Evolutionary conservation across 2,888 invertebrate genomes (phyloP), one percentile per base, ranked within the genome.

Genomic region (Halictus quadricinctus): DNA sequence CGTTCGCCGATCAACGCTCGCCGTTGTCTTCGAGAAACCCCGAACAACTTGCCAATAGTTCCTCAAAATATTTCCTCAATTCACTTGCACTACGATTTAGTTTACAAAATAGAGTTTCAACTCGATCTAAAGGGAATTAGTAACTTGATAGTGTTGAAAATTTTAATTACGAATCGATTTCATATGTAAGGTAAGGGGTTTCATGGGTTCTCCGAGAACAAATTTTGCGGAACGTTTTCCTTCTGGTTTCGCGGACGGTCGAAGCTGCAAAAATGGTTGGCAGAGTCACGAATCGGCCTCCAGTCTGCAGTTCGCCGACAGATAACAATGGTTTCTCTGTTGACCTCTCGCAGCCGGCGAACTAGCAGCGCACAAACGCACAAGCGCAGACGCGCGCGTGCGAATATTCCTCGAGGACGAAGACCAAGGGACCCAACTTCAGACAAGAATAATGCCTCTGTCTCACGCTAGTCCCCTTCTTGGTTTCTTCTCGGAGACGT

Each of bases 241-340:
- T 36, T 36, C 36, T 36, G 36, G 21, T n/a, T 15, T 8, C 64
- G 29, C 29, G 75, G 77, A 74, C 81, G 72, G 76, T 36, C 84
- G 79, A 90, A 81, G 72, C 75, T 64, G 73, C 48, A 66, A 79
- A 87, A 85, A 90, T 80, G 66, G 60, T 76, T 64, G 83, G 66
- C 76, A 46, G 72, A 76, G 75, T 78, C 80, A 74, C 70, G 88
- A 84, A 86, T 85, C 85, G 83, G 77, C 85, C 87, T 87, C 82
- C 82, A 83, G 85, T 87, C 76, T 87, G 85, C 79, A 84, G 84
- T 74, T 81, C 83, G 82, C 81, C 79, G 81, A 85, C 89, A 92
- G 92, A 92, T 92, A 92, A 92, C 92, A 92, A 92, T 92, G 90
- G 91, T 87, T 88, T 84, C 92, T 91, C 91, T 91, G 91, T 90